phyloP scores from a whole-genome alignment of 2,113 vertebrate species.

The Istiophorus platypterus region DNA sequence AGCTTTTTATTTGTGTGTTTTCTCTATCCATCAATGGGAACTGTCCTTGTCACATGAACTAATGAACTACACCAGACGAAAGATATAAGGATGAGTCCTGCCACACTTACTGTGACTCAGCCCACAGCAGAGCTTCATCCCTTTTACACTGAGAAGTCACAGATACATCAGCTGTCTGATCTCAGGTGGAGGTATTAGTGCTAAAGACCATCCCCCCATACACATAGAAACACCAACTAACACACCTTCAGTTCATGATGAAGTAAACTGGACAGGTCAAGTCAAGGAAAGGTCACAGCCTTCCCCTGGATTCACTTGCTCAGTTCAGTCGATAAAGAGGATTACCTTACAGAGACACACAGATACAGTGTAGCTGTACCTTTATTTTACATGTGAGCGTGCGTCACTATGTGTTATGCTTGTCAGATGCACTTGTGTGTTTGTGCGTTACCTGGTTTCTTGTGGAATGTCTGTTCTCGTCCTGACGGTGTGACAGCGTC shows the following conservation, averaged over 20 bases:
- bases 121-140: slow-evolving; percentile 9
- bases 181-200: slow-evolving; percentile 11
- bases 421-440: background rate
- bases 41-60: background rate
- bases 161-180: slow-evolving; percentile 4
- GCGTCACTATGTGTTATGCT: background rate
- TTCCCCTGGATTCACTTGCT: background rate
- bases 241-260: background rate
- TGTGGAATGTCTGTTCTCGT: slow-evolving; percentile 96
- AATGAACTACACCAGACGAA: background rate
- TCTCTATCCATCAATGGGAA: background rate
- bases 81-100: background rate
- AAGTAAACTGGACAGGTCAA: slow-evolving; percentile 7
- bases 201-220: background rate
- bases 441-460: slow-evolving; percentile 89
- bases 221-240: slow-evolving; percentile 1
- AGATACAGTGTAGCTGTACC: background rate
- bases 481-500: slow-evolving; percentile 91
- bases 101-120: slow-evolving; percentile 5
- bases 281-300: background rate
- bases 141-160: slow-evolving; percentile 11
- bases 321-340: slow-evolving; percentile 2
- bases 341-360: background rate
- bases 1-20: no score
- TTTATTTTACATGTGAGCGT: background rate